A percentile compares a stretch with the other conserved stretches of the same genome.
Conservation (phyloP, 2,888 invertebrate species). For the Steinernema scapterisci region DNA sequence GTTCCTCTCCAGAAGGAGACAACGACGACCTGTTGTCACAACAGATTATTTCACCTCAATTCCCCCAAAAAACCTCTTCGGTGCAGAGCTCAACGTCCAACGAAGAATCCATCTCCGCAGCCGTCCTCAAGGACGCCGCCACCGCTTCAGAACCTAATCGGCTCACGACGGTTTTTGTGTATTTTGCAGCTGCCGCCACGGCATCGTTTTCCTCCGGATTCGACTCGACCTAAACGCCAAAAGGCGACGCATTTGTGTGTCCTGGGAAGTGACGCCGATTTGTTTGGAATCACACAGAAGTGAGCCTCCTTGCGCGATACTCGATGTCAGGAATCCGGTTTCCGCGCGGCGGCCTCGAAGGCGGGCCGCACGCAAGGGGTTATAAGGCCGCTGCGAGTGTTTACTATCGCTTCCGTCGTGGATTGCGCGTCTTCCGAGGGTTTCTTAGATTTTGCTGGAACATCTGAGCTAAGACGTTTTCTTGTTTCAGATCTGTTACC, state of each 20-base stretch:
- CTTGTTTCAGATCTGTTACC: constrained; percentile 14
- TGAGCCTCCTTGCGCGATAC: background rate
- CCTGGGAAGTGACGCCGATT: background rate
- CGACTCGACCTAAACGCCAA: background rate
- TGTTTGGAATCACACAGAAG: too few relatives aligned
- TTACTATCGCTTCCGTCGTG: constrained; percentile 20
- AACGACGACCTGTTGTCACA: background rate
- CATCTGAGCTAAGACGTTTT: background rate
- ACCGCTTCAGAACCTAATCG: background rate
- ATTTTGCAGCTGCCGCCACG: background rate
- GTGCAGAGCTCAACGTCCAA: too few relatives aligned
- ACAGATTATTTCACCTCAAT: background rate
- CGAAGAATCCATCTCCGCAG: too few relatives aligned
- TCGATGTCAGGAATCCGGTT: constrained; percentile 10
- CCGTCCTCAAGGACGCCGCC: too few relatives aligned
- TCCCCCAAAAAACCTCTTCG: too few relatives aligned
- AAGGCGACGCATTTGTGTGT: background rate
- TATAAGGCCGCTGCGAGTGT: constrained; percentile 8
- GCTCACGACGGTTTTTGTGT: constrained; percentile 21
- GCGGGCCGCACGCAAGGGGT: constrained; percentile 17
- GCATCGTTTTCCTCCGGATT: background rate
- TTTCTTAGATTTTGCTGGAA: background rate
- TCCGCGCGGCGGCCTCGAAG: background rate
- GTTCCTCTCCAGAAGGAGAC: too few relatives aligned
- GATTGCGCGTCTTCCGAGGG: constrained; percentile 1